Base-by-base conservation (phyloP, 1,140 invertebrate species). In the Drosophila tropicalis region DNA sequence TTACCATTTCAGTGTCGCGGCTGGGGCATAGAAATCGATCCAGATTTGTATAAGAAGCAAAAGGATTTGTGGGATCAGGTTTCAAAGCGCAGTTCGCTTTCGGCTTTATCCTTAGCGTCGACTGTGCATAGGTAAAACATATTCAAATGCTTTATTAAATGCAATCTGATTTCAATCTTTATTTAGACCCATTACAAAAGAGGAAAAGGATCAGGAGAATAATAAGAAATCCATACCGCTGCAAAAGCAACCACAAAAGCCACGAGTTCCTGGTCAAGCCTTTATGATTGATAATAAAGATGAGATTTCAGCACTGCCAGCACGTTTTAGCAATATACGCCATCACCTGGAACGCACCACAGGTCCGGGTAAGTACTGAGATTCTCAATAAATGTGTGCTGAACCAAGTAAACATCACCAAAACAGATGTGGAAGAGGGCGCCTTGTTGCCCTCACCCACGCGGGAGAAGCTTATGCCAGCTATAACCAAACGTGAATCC, bases 21-120 rank as follows among this genome's bases (percentile, higher is more conserved):
- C 89, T 98, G 97, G 97, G 96, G 96, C 79, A 95, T 95, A 74
- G 96, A 97, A 93, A 94, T 97, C 84, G 95, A 96, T 81, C 95
- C 96, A 60, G 96, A 97, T 84, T 93, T 96, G 86, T 96, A 96
- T 93, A 95, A 95, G 93, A 96, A 96, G 92, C 96, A 96, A 93
- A 94, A 95, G 92, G 96, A 96, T 87, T 94, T 97, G 76, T 97
- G 97, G 96, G 96, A 97, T 93, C 96, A 97, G 93, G 97, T 97
- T 70, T 97, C 96, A 83, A 94, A 95, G 92, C 94, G 97, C 91
- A 96, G 96, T 92, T 97, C 96, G 79, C 94, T 98, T 90, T 96
- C 96, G 87, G 97, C 97, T 79, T 94, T 98, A 90, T 97, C 96
- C 79, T 94, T 98, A 91, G 97, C 96, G 92, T 96, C 96, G 85